Conservation (phyloP, 2,888 invertebrate species). For the Eupithecia tripunctaria region DNA sequence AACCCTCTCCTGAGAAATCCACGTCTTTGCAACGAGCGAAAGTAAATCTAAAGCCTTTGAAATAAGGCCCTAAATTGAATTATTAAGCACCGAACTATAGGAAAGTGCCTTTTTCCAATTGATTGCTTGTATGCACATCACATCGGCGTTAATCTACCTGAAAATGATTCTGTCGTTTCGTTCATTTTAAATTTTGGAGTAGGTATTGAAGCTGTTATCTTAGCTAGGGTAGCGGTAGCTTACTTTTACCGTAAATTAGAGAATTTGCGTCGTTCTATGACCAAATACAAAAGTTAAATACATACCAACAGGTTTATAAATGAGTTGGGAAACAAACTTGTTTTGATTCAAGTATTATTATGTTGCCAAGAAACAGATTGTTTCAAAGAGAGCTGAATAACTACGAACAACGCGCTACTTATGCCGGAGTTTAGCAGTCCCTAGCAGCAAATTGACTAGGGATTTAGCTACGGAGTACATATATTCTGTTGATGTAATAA, state of each 20-base stretch:
- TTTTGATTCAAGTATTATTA: constrained; percentile 16
- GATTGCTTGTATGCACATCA: constrained; percentile 1
- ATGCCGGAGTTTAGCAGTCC: constrained; percentile 24
- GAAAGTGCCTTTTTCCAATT: constrained; percentile 15
- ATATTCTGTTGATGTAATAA: constrained; percentile 37
- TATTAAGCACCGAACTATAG: not conserved
- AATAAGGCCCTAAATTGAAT: constrained; percentile 4
- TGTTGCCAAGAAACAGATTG: constrained; percentile 25
- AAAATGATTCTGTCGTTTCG: not conserved
- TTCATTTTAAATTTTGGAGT: not conserved
- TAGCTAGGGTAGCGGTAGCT: not conserved
- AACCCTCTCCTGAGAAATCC: constrained; percentile 41
- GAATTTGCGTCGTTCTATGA: not conserved
- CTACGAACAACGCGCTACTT: constrained; percentile 26
- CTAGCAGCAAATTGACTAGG: constrained; percentile 39
- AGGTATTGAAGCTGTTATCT: not conserved
- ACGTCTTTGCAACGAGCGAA: constrained; percentile 27
- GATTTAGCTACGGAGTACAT: constrained; percentile 27
- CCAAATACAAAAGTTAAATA: constrained; percentile 1
- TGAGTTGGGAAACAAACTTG: constrained; percentile 7
- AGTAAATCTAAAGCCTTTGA: constrained; percentile 37
- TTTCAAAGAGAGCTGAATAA: constrained; percentile 29
- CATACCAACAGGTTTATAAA: not conserved
- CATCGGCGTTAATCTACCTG: not conserved
- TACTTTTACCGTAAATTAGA: not conserved